Percentiles rank a stretch among this genome's conserved stretches.
These are phyloP conservation scores for Chionodraco myersi DNA, from an alignment of 2,113 vertebrate species.

Conservation along the genomic window DNA sequence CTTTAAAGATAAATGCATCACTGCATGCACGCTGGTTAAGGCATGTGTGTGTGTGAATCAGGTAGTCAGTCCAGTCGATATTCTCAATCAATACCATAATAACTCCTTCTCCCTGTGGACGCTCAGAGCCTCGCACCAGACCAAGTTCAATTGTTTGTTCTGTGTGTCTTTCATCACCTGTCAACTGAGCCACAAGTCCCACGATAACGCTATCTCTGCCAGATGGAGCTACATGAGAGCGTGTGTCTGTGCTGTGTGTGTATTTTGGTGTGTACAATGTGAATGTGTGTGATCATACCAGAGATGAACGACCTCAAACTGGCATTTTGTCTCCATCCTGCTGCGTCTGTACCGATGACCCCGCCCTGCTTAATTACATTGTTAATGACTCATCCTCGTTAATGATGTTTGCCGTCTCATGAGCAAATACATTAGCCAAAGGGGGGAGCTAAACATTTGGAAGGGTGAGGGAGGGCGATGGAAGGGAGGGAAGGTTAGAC, in stretches of 20 bases:
- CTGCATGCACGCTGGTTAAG: no score
- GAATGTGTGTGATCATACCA: not conserved
- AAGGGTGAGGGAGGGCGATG: conserved; percentile 3
- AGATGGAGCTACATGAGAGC: conserved; percentile 33
- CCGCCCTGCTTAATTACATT: conserved; percentile 73
- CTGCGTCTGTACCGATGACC: conserved; percentile 62
- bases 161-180: conserved; percentile 69
- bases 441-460: conserved; percentile 7
- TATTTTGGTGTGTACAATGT: not conserved
- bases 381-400: conserved; percentile 75
- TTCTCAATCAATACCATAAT: conserved; percentile 70
- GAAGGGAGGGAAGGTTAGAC: conserved; percentile 17
- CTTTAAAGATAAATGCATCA: conserved; percentile 4
- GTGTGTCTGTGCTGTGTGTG: conserved; percentile 17
- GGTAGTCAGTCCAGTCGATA: conserved; percentile 38
- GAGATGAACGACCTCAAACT: conserved; percentile 52
- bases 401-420: conserved; percentile 75
- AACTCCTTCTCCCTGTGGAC: conserved; percentile 52
- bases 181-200: conserved; percentile 37
- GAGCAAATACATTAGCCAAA: conserved; percentile 62
- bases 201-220: conserved; percentile 5
- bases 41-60: not conserved
- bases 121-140: conserved; percentile 22
- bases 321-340: conserved; percentile 47
- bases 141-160: conserved; percentile 59